Conservation (phyloP, 2,113 vertebrate species). For the Numida meleagris region DNA sequence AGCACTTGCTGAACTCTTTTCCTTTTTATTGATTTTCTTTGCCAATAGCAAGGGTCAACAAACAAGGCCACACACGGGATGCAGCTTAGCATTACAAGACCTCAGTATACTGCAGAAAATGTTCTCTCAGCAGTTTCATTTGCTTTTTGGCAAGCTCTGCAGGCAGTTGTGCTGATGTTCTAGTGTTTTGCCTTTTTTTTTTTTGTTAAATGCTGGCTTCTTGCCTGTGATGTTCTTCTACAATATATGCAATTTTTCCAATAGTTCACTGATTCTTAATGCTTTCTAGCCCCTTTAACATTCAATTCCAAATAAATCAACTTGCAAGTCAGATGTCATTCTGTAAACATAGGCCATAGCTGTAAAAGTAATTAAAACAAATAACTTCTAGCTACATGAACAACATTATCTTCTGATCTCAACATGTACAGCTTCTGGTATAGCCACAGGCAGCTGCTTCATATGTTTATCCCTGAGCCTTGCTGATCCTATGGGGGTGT, state of each 20-base stretch:
- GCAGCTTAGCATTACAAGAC: neutral
- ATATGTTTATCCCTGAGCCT: neutral
- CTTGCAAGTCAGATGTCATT: neutral
- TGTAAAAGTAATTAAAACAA: neutral
- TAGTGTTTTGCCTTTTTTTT: neutral
- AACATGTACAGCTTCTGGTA: neutral
- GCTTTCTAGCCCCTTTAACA: neutral
- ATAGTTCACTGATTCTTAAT: neutral
- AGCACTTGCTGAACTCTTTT: neutral
- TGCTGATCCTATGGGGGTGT: neutral
- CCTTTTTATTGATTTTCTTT: neutral
- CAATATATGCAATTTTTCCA: neutral
- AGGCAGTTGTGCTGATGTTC: neutral
- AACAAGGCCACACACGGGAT: constrained; percentile 1
- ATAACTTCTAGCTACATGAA: neutral
- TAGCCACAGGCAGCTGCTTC: neutral
- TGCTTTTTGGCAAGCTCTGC: constrained; percentile 19
- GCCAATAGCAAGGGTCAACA: neutral
- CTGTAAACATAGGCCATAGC: neutral
- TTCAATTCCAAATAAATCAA: neutral
- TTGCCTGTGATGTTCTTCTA: neutral
- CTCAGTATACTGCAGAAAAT: neutral
- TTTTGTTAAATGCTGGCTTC: neutral
- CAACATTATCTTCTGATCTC: neutral
- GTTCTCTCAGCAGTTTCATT: neutral